Base-by-base conservation (phyloP, 2,113 vertebrate species). In the Sylvietta virens region DNA sequence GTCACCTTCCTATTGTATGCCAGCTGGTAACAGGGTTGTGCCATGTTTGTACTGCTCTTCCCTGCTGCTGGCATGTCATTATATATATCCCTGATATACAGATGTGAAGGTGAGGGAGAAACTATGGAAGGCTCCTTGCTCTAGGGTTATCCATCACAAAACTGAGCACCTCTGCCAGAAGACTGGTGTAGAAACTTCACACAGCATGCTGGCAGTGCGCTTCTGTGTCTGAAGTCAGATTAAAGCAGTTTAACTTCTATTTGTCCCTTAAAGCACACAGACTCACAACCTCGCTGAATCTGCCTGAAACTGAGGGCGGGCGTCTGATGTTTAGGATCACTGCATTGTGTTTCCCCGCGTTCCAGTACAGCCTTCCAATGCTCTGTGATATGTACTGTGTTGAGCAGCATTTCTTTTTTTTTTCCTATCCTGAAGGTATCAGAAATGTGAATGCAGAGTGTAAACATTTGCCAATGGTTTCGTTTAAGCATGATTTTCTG, bases 311-410 rank as follows among this genome's bases (percentile, higher is more conserved):
- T 18, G 33, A 28, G 10, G 22, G 27, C 1, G 2, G 14, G 4
- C 35, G 84, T 77, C 60, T 78, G 18, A 56, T 58, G 7, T 37
- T 81, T 35, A 51, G 5, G 1, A 61, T 81, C 19, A 37, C n/a
- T 40, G 14, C 1, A 0, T 23, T 81, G 28, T 48, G 15, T 22
- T 65, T 69, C 26, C 14, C 16, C 0, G 0, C 4, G 1, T 24
- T 86, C 27, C 45, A 67, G 5, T 73, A 61, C 15, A 51, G 60
- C 24, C 13, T 88, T 13, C 15, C 9, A 61, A n/a, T 47, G 24
- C 10, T 62, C 44, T 74, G 21, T 81, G 27, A 74, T 40, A 28
- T 9, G 57, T 7, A 35, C 16, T 30, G 35, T 7, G 8, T 6
- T 33, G 33, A 44, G 45, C 20, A 30, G 40, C 56, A 54, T 48